Evolutionary conservation across 1,140 invertebrate genomes (phyloP), one percentile per base, ranked within the genome.

Genomic region (Chrysopa pallens): DNA sequence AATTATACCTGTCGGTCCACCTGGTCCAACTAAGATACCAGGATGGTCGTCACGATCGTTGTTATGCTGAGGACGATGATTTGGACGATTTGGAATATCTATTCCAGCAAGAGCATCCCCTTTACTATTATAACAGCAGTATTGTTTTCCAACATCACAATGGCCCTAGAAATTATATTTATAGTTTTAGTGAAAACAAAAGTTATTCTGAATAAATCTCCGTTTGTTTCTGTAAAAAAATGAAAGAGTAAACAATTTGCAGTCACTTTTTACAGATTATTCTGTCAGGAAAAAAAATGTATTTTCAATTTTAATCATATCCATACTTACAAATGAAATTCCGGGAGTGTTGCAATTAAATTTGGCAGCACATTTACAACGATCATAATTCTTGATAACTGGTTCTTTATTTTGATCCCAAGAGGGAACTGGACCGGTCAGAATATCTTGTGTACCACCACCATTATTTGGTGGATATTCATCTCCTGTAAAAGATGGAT

Each of bases 311-410:
- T n/a, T n/a, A n/a, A n/a, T n/a, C n/a, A n/a, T n/a, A n/a, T n/a
- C n/a, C n/a, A n/a, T 36, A 58, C 66, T 66, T 58, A 73, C 70
- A 46, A 71, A 70, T 42, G 64, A 63, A 29, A 73, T 54, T 31
- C 66, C 69, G n/a, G 56, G 59, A 7, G 59, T 57, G 12, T 67
- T 65, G 44, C 70, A 73, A 48, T 72, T 72, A 58, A 70, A 70
- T 39, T 64, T 64, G 45, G 66, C 65, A 31, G 63, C 61, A 47
- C 70, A 73, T 46, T 65, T 67, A 52, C 70, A 73, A 13, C 52
- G 59, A 39, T 70, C 66, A 45, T 59, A 69, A 11, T 63, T 56
- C 46, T 60, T 60, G 43, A 56, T 46, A 38, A 54, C 53, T 45
- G 52, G 50, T 5, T 62, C 59, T n/a, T 58, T 54, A 33, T 64